Evolutionary conservation across 2,888 invertebrate species (phyloP), one percentile per base, ranked within the genome.

Genomic region (Eupithecia dodoneata): DNA sequence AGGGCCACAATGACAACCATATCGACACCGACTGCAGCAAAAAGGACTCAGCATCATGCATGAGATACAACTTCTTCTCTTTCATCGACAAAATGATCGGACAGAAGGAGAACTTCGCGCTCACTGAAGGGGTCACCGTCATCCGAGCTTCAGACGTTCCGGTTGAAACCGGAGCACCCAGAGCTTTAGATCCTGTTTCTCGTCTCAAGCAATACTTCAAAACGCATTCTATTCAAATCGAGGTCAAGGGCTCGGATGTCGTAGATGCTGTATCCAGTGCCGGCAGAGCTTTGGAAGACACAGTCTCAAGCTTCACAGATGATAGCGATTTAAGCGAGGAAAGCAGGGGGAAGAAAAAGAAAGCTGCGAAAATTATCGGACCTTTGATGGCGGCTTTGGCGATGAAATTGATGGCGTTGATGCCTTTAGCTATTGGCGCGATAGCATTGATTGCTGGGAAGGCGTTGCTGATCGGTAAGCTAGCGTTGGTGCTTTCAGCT

Each of bases 401-500:
- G 18, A 90, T 98, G 87, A 98, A 98, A 90, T 96, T 97, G 86
- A 97, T 97, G 87, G 97, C 98, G 49, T 90, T 98, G 72, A 93
- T 98, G 86, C 98, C 98, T 47, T 88, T 98, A 73, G 96, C 97
- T 2, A 96, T 98, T 69, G 98, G 97, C 73, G 97, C 97, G 73
- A 97, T 98, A 83, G 98, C 98, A 45, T 92, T 98, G 85, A 97
- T 98, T 85, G 98, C 98, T 79, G 98, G 98, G 77, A 98, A 98
- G 91, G 98, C 98, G 72, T 94, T 98, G 85, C 91, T 98, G 82
- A 97, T 98, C 86, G 98, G 98, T 89, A 98, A 98, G 93, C 96
- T 98, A 86, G 98, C 98, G 47, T 95, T 98, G 81, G 97, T 98
- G 70, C 95, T 98, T 71, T 97, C 98, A 0, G 97, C 97, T 73